Percentiles rank a stretch among this genome's conserved stretches.
Conservation (phyloP, 1,140 invertebrate genomes). For the Medauroidea extradentata region DNA sequence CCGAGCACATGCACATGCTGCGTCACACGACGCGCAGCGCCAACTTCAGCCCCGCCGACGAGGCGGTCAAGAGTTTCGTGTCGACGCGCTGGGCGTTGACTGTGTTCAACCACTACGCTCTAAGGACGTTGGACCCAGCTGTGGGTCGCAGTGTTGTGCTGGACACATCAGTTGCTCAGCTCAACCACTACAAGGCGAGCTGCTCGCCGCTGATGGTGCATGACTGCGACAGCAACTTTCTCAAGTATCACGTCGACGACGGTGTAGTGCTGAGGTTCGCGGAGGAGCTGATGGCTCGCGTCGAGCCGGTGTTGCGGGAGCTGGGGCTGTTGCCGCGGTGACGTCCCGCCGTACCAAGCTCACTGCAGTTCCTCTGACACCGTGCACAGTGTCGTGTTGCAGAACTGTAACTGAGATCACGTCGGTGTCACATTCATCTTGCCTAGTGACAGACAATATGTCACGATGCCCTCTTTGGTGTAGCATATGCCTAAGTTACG, state of each 20-base stretch:
- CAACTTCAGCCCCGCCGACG: conserved; percentile 54
- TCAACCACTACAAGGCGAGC: conserved; percentile 53
- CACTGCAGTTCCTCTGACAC: too few species aligned
- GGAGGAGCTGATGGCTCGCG: neutral
- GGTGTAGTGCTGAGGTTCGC: neutral
- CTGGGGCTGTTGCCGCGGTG: neutral
- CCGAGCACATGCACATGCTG: conserved; percentile 30
- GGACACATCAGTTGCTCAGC: conserved; percentile 47
- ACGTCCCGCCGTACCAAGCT: too few species aligned
- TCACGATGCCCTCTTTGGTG: too few species aligned
- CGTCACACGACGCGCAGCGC: conserved; percentile 43
- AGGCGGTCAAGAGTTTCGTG: conserved; percentile 68
- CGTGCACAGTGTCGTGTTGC: too few species aligned
- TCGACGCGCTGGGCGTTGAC: conserved; percentile 58
- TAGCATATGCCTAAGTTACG: too few species aligned
- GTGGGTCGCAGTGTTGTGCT: conserved; percentile 48
- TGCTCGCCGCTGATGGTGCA: conserved; percentile 29
- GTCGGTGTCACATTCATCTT: too few species aligned
- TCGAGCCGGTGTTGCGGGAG: neutral
- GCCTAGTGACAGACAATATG: too few species aligned
- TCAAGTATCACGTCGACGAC: neutral
- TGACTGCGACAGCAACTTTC: conserved; percentile 6
- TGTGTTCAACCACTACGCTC: conserved; percentile 70
- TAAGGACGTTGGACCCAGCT: conserved; percentile 53
- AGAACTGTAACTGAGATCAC: too few species aligned